These are phyloP conservation scores for Lamellibrachia luymesi DNA, from an alignment of 1,140 invertebrate species.

Conservation along the genomic window DNA sequence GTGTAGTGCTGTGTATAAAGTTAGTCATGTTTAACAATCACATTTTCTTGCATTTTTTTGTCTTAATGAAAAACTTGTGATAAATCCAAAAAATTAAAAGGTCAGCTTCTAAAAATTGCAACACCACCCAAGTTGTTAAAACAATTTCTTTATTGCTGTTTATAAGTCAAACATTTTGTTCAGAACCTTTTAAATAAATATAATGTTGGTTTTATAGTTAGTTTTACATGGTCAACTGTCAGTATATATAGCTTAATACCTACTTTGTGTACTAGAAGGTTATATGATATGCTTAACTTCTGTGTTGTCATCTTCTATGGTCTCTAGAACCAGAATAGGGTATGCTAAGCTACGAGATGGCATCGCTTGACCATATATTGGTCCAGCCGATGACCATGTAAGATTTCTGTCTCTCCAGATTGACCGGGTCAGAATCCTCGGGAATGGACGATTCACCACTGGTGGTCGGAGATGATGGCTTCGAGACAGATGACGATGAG, in stretches of 20 bases:
- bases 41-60: too few relatives aligned
- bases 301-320: background rate
- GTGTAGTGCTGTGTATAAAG: too few relatives aligned
- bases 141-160: too few relatives aligned
- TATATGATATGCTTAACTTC: background rate
- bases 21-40: too few relatives aligned
- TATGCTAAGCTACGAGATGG: background rate
- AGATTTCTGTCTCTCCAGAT: background rate
- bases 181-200: background rate
- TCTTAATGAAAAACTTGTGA: too few relatives aligned
- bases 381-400: background rate
- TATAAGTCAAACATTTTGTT: background rate
- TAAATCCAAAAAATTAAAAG: too few relatives aligned
- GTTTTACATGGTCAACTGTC: background rate
- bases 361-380: background rate
- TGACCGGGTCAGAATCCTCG: background rate
- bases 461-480: constrained; percentile 61
- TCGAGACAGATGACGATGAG: constrained; percentile 69
- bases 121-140: too few relatives aligned
- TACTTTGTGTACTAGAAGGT: background rate
- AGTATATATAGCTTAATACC: too few relatives aligned
- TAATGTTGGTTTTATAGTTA: background rate
- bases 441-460: constrained; percentile 61
- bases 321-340: background rate
- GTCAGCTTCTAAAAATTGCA: too few relatives aligned